A percentile compares a stretch with the other conserved stretches of the same genome.
Evolutionary conservation across 53 echinoderm and acorn worm species (phyloP).

Genomic region (Echinarachnius parma): DNA sequence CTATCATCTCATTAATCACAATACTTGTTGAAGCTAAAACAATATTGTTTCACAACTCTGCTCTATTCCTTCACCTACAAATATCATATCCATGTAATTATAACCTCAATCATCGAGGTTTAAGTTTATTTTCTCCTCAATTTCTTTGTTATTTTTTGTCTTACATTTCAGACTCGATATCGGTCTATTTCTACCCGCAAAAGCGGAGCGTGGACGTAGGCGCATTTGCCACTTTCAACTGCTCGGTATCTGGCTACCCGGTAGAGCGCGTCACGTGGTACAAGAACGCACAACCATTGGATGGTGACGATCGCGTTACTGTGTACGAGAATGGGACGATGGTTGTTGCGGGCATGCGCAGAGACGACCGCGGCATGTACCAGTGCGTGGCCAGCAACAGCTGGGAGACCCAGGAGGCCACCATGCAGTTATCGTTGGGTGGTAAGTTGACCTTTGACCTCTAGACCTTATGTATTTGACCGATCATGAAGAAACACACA

Average conservation of each 20-base stretch:
- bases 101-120: too few relatives aligned
- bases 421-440: constrained; percentile 94
- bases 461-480: too few relatives aligned
- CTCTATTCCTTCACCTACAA: too few relatives aligned
- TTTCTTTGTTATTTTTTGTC: too few relatives aligned
- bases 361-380: constrained; percentile 91
- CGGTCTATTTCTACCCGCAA: constrained; percentile 92
- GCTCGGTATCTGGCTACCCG: constrained; percentile 86
- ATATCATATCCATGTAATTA: too few relatives aligned
- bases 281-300: constrained; percentile 92
- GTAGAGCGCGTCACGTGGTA: constrained; percentile 90
- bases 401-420: constrained; percentile 93
- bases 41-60: too few relatives aligned
- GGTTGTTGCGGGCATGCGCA: constrained; percentile 88
- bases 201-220: constrained; percentile 93
- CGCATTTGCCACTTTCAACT: constrained; percentile 90
- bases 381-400: constrained; percentile 89
- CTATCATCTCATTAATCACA: too few relatives aligned
- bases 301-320: constrained; percentile 82
- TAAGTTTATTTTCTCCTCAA: too few relatives aligned
- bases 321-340: constrained; percentile 88
- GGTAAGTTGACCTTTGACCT: too few relatives aligned
- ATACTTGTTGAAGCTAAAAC: too few relatives aligned
- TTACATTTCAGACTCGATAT: constrained; percentile 65
- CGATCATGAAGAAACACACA: too few relatives aligned